phyloP scores from a whole-genome alignment of 2,113 vertebrate genomes.

The Hippolais icterina region DNA sequence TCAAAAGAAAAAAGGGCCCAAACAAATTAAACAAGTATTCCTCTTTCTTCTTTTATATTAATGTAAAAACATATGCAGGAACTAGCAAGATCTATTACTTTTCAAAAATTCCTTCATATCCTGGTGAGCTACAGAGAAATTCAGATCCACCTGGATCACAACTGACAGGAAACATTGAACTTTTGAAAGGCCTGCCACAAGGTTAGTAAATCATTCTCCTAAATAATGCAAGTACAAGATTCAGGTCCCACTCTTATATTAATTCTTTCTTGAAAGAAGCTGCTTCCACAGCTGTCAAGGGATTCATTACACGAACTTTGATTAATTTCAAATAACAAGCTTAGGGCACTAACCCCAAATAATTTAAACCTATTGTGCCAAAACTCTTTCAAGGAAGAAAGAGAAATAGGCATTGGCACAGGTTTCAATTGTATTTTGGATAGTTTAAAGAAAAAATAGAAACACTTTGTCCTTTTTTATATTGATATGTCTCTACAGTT shows the following conservation, averaged over 20 bases:
- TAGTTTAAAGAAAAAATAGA: background rate
- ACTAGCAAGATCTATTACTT: background rate
- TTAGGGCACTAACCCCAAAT: background rate
- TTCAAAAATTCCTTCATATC: background rate
- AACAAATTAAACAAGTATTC: background rate
- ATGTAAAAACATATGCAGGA: background rate
- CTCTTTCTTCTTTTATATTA: background rate
- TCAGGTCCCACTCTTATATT: background rate
- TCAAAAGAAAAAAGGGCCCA: background rate
- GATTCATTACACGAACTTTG: background rate
- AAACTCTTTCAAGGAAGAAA: background rate
- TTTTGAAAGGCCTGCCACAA: background rate
- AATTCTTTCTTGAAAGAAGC: background rate
- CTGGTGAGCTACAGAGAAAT: background rate
- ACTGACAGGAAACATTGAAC: background rate
- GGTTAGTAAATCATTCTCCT: background rate
- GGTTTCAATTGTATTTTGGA: background rate
- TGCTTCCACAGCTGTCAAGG: background rate
- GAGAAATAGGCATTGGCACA: background rate
- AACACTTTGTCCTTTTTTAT: background rate
- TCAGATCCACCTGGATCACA: background rate
- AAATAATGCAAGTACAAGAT: background rate
- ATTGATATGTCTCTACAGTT: fast-evolving
- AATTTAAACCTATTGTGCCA: background rate
- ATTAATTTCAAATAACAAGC: background rate